Base-by-base conservation (phyloP, 2,113 vertebrate species). In the Oreocharis arfaki region DNA sequence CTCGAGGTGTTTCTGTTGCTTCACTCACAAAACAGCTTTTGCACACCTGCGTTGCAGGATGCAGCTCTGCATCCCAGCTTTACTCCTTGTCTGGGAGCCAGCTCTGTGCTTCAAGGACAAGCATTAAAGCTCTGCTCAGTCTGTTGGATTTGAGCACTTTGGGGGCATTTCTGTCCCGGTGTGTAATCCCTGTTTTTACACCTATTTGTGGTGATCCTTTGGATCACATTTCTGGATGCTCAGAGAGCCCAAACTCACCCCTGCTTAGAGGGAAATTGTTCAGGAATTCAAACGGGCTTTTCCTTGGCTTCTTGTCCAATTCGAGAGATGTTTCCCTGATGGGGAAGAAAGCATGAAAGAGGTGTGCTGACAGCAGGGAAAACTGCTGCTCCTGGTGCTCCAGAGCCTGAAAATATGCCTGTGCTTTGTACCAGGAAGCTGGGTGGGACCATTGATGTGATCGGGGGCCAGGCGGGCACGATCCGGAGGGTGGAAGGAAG, bases 361-460 rank as follows among this genome's bases (percentile, higher is more conserved):
- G 35, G 8, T 28, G 11, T 87, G 49, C 19, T 56, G 14, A 6
- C 13, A 87, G 24, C 19, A 42, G n/a, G 59, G 39, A 20, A 47
- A 35, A n/a, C 4, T 80, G 60, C 27, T 84, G n/a, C 28, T 82
- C 15, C 20, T 81, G 3, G n/a, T 79, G 68, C 35, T n/a, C 42
- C 16, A 81, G 76, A 82, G 47, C 32, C 71, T 95, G 5, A 94
- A 42, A 46, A 59, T 74, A 32, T 88, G n/a, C 61, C 26, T 91
- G 33, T 95, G 47, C 70, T 96, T 82, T 93, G 86, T 88, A 23
- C 84, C 85, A 98, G 98, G 96, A 98, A 98, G 92, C 96, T 97
- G 96, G 97, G 96, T 17, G 97, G 96, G 44, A 98, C 97, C 9
- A 98, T 97, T 6, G 97, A 98, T 57, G 97, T 98, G 63, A 98